Conservation (phyloP, 2,888 invertebrate species). For the Drosophila picticornis region DNA sequence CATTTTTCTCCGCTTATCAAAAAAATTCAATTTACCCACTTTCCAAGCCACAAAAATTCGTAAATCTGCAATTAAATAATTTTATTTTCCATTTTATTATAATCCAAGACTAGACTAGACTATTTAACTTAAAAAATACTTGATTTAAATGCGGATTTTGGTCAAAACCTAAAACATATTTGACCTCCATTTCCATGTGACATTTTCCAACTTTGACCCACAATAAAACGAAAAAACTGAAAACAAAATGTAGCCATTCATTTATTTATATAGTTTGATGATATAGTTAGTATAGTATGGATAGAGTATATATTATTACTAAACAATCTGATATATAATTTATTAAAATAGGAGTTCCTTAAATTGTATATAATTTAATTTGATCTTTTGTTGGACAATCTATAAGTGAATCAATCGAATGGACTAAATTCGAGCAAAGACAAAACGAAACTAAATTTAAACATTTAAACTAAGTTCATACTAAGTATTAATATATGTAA, state of each 20-base stretch:
- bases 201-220: not conserved
- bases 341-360: not conserved
- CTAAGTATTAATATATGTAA: not conserved
- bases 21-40: not conserved
- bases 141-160: not conserved
- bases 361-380: not conserved
- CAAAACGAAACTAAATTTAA: not conserved
- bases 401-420: not conserved
- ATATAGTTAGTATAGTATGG: no score
- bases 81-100: not conserved
- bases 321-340: not conserved
- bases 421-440: not conserved
- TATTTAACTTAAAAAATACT: not conserved
- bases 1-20: no score
- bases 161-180: not conserved
- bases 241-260: not conserved
- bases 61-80: not conserved
- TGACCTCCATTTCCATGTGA: not conserved
- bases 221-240: not conserved
- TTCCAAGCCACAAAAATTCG: not conserved
- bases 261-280: not conserved
- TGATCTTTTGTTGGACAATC: not conserved
- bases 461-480: not conserved
- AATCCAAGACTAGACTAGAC: not conserved
- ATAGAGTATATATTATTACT: not conserved